Evolutionary conservation across 2,888 invertebrate species (phyloP), one percentile per base, ranked within the genome.

Genomic region (Eretmocerus hayati): DNA sequence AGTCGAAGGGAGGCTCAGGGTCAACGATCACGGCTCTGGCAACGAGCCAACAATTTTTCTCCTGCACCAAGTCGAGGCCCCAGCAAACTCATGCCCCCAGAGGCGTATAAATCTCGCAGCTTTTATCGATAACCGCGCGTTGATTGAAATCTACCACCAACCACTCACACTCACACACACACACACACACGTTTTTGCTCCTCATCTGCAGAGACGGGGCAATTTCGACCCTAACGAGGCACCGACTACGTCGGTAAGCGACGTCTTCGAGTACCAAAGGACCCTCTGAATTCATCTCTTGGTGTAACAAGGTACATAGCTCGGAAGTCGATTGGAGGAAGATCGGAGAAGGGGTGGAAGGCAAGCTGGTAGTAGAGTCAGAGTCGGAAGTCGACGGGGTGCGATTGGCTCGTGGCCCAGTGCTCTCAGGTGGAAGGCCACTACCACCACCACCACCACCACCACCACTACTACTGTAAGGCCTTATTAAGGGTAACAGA

Each of bases 321-420:
- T n/a, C n/a, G n/a, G n/a, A n/a, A n/a, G n/a, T n/a, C n/a, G 38
- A n/a, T n/a, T 6, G n/a, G 32, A n/a, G 26, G 41, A 40, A 32
- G 36, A 13, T 33, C n/a, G 13, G 18, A 11, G 31, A n/a, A 40
- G 35, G n/a, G n/a, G n/a, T n/a, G 13, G 46, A 37, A 32, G 33
- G 18, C 4, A 42, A 42, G 32, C 36, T 15, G 42, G 42, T 32
- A 43, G n/a, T n/a, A n/a, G 44, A 36, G 33, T 33, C n/a, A 13
- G 33, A 13, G 13, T n/a, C 5, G 13, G 33, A 22, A 37, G 30
- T 39, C 37, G 50, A 53, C 46, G 52, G 51, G 56, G 55, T 57
- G 56, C 55, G 52, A 53, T 56, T 56, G 58, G 56, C 55, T 53
- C 46, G 49, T 35, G 50, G 59, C 56, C 57, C 57, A 50, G 56